Evolutionary conservation across 2,797 vertebrate species (phyloP).

Genomic region (Rhodeus uyekii): DNA sequence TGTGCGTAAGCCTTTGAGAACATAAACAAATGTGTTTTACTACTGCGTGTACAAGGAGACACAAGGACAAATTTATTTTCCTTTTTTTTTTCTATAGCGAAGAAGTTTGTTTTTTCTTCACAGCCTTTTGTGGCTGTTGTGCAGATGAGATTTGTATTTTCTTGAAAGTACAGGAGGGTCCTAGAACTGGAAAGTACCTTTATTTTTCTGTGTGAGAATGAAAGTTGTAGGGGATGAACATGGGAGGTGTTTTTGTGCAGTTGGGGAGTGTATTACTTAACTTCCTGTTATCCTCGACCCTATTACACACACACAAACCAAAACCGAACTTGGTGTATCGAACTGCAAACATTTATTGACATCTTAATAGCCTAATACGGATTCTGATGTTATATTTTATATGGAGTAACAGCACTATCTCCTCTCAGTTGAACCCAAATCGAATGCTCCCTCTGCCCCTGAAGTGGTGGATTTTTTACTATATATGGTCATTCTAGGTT

Average conservation of each 20-base stretch:
- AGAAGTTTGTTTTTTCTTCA: conserved; percentile 44
- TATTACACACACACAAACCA: conserved; percentile 18
- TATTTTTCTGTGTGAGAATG: conserved; percentile 52
- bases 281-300: conserved; percentile 67
- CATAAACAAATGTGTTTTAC: conserved; percentile 45
- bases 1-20: conserved; percentile 38
- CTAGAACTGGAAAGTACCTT: background rate
- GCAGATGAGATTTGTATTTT: background rate
- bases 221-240: conserved; percentile 64
- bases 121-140: conserved; percentile 39
- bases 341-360: background rate
- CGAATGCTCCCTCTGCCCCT: conserved; percentile 11
- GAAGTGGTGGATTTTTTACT: background rate
- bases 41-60: conserved; percentile 28
- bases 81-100: conserved; percentile 3
- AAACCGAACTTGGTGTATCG: background rate
- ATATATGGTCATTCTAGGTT: background rate
- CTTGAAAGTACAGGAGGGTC: background rate
- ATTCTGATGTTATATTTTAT: background rate
- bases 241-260: conserved; percentile 47
- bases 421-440: background rate
- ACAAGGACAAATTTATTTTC: conserved; percentile 19
- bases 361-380: conserved; percentile 40
- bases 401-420: background rate
- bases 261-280: conserved; percentile 59